Evolutionary conservation across 2,797 vertebrate species (phyloP).

Genomic region (Mormyrops boulengeri): DNA sequence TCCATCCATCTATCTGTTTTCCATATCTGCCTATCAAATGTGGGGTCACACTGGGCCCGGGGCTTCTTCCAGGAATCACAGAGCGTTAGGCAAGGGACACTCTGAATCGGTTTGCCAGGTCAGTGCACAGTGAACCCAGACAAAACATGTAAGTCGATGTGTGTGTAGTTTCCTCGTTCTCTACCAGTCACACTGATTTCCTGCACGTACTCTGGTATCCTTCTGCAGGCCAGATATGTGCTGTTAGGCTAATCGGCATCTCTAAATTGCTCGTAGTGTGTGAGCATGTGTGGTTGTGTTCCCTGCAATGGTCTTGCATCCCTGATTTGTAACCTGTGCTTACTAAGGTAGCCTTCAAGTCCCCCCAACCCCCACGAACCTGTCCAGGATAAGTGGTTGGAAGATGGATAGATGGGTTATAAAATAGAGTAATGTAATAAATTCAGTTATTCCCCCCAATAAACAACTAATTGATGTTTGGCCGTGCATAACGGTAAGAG

Average conservation of each 20-base stretch:
- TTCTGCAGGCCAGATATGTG: neutral
- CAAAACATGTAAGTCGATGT: neutral
- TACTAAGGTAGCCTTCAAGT: neutral
- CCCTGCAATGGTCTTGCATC: neutral
- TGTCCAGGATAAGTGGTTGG: neutral
- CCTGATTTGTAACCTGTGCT: neutral
- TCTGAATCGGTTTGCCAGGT: neutral
- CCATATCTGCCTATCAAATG: neutral
- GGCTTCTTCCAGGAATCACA: neutral
- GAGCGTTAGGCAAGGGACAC: neutral
- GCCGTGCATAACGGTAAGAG: neutral
- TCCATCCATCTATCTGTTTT: neutral
- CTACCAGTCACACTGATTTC: neutral
- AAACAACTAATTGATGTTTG: neutral
- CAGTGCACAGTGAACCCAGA: neutral
- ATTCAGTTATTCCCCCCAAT: neutral
- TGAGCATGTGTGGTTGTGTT: neutral
- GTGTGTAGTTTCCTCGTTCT: neutral
- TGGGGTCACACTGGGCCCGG: neutral
- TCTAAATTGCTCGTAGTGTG: neutral
- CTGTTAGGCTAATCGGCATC: neutral
- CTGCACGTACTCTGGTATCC: neutral
- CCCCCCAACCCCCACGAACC: neutral
- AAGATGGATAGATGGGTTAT: slow-evolving; percentile 4
- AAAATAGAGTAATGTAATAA: neutral